Conservation (phyloP, 2,797 vertebrate genomes). For the Sparus aurata region DNA sequence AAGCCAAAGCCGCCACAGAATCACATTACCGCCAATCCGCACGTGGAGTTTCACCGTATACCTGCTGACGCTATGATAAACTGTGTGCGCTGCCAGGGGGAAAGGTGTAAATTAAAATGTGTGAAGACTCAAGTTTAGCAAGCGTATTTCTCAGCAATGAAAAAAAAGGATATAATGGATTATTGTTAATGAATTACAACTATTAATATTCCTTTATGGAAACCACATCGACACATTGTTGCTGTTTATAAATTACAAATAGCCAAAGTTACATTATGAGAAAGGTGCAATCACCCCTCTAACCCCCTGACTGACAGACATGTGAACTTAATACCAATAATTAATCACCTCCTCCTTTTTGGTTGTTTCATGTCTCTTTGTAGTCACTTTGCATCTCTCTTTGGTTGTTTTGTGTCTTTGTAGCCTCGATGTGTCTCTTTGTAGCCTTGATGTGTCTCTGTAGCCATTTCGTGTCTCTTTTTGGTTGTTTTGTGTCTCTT, state of each 20-base stretch:
- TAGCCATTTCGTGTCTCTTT: no score
- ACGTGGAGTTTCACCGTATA: conserved; percentile 34
- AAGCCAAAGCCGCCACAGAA: conserved; percentile 51
- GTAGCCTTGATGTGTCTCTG: no score
- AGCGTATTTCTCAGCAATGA: no score
- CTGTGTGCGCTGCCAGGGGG: not conserved
- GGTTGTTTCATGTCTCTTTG: not conserved
- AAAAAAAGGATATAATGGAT: no score
- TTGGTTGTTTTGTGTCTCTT: not conserved
- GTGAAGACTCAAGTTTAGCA: no score
- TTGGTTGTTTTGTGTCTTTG: not conserved
- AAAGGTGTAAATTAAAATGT: no score
- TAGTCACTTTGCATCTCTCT: no score
- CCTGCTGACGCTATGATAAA: not conserved
- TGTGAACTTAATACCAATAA: no score
- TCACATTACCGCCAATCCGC: conserved; percentile 55
- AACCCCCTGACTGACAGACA: no score
- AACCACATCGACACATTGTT: not conserved
- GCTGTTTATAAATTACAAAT: not conserved
- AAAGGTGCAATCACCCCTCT: no score
- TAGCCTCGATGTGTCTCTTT: rapidly evolving
- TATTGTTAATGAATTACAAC: not conserved
- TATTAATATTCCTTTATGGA: not conserved
- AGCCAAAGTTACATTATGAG: no score
- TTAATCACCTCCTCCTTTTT: not conserved